Evolutionary conservation across 2,797 vertebrate species (phyloP).

Genomic region (Epinephelus awoara): DNA sequence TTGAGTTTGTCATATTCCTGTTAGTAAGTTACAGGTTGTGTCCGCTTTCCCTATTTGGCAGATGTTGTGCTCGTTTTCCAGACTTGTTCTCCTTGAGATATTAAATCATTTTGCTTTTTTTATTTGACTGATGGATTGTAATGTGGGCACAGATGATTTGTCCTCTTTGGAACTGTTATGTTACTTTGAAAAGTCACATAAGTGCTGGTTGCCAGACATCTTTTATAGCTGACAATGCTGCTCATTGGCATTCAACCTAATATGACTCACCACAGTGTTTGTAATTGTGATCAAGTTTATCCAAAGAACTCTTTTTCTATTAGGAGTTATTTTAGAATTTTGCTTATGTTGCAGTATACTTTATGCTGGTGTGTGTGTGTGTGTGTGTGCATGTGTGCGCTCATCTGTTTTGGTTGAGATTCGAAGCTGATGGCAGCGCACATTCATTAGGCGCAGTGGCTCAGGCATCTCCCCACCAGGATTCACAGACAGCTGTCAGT

Average conservation of each 20-base stretch:
- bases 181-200: slow-evolving; percentile 47
- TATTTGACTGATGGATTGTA: slow-evolving; percentile 23
- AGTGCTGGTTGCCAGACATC: slow-evolving; percentile 27
- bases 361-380: background rate
- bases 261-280: slow-evolving; percentile 30
- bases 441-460: slow-evolving; percentile 55
- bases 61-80: slow-evolving; percentile 39
- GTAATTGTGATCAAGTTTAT: slow-evolving; percentile 18
- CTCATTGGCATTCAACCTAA: slow-evolving; percentile 22
- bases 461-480: slow-evolving; percentile 37
- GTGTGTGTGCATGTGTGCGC: too few relatives aligned
- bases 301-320: background rate
- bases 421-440: slow-evolving; percentile 35
- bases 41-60: slow-evolving; percentile 37
- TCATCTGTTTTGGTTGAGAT: slow-evolving; percentile 16
- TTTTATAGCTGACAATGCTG: slow-evolving; percentile 30
- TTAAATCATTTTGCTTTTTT: slow-evolving; percentile 27
- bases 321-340: background rate
- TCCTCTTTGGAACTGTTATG: slow-evolving; percentile 37
- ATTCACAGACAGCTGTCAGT: slow-evolving; percentile 69
- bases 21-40: background rate
- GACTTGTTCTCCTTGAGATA: slow-evolving; percentile 26
- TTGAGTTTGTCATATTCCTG: background rate
- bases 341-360: slow-evolving; percentile 12
- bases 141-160: slow-evolving; percentile 35